A percentile compares a stretch with the other conserved stretches of the same genome.
Conservation (phyloP, 2,888 invertebrate genomes). For the Cylindroiulus punctatus region DNA sequence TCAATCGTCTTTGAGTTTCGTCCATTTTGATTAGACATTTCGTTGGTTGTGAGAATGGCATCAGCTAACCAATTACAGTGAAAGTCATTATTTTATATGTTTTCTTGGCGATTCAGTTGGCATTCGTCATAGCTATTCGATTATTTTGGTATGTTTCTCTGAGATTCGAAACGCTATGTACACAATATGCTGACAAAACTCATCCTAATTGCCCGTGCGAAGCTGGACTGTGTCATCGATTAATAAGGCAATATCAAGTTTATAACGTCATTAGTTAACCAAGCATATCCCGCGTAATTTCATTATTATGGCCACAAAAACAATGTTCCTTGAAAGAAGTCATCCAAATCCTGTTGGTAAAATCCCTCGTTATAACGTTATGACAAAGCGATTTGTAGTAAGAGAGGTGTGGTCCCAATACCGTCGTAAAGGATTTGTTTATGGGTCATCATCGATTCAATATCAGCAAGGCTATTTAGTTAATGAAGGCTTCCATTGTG, state of each 20-base stretch:
- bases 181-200: no score
- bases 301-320: constrained; percentile 7
- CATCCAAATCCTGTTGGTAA: not conserved
- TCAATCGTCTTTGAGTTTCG: no score
- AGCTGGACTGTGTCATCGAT: not conserved
- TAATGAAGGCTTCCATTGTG: constrained; percentile 35
- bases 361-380: not conserved
- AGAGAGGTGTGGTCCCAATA: constrained; percentile 40
- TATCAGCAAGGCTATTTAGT: constrained; percentile 5
- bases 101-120: no score
- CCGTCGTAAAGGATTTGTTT: not conserved
- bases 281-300: constrained; percentile 6
- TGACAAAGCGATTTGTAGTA: not conserved
- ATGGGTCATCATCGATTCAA: constrained; percentile 43
- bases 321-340: not conserved
- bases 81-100: no score
- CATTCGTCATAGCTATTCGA: no score
- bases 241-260: constrained; percentile 23
- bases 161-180: no score
- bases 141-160: no score
- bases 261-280: constrained; percentile 30
- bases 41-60: no score
- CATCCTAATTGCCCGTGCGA: not conserved
- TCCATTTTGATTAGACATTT: no score
- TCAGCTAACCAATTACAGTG: no score